Conservation (phyloP, 2,888 invertebrate genomes). For the Barypeithes pellucidus region DNA sequence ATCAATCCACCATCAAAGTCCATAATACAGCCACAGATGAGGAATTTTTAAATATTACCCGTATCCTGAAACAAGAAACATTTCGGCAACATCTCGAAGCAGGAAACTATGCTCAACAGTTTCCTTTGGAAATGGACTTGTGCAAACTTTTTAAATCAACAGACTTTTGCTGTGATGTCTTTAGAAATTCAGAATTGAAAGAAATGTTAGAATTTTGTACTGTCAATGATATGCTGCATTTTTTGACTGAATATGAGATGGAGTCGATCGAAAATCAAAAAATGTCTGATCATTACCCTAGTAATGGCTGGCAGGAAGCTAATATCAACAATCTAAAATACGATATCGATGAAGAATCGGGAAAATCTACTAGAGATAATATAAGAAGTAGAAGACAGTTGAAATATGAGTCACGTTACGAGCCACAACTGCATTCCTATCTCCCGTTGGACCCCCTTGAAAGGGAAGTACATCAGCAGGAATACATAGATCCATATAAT, state of each 20-base stretch:
- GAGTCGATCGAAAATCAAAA: conserved; percentile 35
- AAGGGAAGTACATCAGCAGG: neutral
- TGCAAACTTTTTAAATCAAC: conserved; percentile 59
- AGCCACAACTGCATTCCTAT: neutral
- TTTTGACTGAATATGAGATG: conserved; percentile 52
- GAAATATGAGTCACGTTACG: neutral
- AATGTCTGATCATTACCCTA: neutral
- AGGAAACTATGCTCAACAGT: conserved; percentile 39
- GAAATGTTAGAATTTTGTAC: conserved; percentile 56
- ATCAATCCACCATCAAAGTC: neutral
- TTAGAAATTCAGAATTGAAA: conserved; percentile 49
- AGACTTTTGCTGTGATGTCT: conserved; percentile 60
- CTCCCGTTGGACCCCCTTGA: neutral
- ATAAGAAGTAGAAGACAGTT: neutral
- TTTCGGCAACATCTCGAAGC: conserved; percentile 28
- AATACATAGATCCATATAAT: neutral
- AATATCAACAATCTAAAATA: neutral
- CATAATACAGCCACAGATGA: neutral
- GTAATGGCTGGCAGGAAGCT: neutral
- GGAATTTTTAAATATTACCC: conserved; percentile 25
- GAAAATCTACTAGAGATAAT: neutral
- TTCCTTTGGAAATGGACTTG: conserved; percentile 54
- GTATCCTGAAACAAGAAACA: conserved; percentile 27
- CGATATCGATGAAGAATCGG: neutral
- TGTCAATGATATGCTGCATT: conserved; percentile 54